A percentile compares a stretch with the other conserved stretches of the same genome.
Conservation (phyloP, 2,113 vertebrate species). For the Egretta garzetta region DNA sequence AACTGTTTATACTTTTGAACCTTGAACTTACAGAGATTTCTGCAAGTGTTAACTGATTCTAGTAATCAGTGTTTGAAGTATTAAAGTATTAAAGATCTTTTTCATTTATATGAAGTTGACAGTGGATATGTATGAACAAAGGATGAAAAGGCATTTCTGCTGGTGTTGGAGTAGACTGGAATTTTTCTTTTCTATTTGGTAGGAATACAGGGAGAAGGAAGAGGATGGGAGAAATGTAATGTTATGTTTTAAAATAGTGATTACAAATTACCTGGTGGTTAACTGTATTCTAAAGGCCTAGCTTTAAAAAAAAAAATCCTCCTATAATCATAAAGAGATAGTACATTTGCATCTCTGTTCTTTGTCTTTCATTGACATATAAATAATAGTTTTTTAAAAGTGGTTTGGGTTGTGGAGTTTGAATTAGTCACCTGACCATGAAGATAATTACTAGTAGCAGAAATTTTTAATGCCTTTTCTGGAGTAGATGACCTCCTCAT, state of each 20-base stretch:
- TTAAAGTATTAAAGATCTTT: background rate
- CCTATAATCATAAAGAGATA: background rate
- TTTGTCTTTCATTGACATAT: constrained; percentile 36
- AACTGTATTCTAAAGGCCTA: background rate
- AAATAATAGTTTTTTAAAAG: constrained; percentile 36
- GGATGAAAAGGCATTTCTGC: background rate
- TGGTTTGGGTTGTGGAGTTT: background rate
- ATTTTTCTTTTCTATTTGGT: background rate
- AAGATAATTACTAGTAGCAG: constrained; percentile 36
- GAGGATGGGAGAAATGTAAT: background rate
- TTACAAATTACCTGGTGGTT: background rate
- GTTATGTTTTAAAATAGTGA: background rate
- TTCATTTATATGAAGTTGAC: background rate
- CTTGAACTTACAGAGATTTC: background rate
- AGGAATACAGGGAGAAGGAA: background rate
- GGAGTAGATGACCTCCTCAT: background rate
- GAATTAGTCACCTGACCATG: background rate
- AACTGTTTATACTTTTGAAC: background rate
- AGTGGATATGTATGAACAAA: background rate
- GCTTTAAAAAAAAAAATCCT: background rate
- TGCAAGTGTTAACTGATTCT: background rate
- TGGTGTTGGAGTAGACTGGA: background rate
- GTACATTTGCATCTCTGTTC: constrained; percentile 28
- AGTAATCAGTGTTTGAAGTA: background rate
- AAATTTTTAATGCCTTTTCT: background rate